These are phyloP conservation scores for Thecophora atra DNA, from an alignment of 2,888 invertebrate species.

Conservation along the genomic window DNA sequence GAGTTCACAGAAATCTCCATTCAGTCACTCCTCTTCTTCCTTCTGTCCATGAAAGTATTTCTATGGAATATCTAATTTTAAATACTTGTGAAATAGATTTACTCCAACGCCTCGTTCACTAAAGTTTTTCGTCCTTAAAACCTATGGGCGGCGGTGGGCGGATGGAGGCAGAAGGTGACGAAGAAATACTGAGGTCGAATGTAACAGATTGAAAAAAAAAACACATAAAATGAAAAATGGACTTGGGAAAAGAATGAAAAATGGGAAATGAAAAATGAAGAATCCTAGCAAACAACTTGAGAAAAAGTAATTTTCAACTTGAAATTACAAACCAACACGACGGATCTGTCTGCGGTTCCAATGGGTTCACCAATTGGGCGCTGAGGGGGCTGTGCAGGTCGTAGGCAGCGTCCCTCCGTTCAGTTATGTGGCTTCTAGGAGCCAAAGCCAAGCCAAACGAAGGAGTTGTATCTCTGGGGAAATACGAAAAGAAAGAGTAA, in stretches of 20 bases:
- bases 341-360: conserved; percentile 25
- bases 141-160: not conserved
- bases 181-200: not conserved
- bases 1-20: too few relatives aligned
- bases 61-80: too few relatives aligned
- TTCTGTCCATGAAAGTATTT: too few relatives aligned
- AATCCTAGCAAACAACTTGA: conserved; percentile 30
- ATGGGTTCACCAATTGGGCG: not conserved
- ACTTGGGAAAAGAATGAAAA: not conserved
- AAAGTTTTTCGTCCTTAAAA: too few relatives aligned
- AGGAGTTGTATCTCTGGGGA: not conserved
- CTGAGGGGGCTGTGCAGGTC: not conserved
- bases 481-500: not conserved
- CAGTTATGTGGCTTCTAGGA: too few relatives aligned
- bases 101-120: too few relatives aligned
- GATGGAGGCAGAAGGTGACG: not conserved
- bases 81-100: too few relatives aligned
- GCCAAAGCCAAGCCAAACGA: too few relatives aligned
- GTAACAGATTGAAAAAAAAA: not conserved
- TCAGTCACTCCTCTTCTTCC: too few relatives aligned
- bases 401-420: not conserved
- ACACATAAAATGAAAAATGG: not conserved
- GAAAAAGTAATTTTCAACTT: conserved; percentile 32
- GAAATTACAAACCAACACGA: conserved; percentile 31
- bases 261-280: not conserved